Conservation (phyloP, 2,797 vertebrate genomes). For the Ctenopoma multispine region DNA sequence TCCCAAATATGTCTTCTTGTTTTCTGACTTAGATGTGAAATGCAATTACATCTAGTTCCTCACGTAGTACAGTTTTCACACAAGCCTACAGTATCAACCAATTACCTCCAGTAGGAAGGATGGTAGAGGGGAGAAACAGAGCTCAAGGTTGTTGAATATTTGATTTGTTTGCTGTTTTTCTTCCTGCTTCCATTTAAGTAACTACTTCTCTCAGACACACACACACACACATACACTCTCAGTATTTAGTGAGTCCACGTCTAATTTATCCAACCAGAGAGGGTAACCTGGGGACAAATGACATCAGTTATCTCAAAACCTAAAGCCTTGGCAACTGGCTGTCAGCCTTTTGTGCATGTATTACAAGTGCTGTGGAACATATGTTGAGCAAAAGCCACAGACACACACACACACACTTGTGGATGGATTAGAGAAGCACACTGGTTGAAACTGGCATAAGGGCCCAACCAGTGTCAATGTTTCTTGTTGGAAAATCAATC, state of each 20-base stretch:
- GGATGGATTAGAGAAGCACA: background rate
- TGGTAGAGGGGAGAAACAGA: slow-evolving; percentile 21
- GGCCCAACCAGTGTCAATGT: too few species aligned
- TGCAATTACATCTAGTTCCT: slow-evolving; percentile 43
- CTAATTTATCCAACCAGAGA: slow-evolving; percentile 45
- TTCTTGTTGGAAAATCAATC: slow-evolving; percentile 2
- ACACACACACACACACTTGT: background rate
- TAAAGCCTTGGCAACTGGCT: slow-evolving; percentile 27
- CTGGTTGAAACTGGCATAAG: background rate
- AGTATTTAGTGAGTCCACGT: slow-evolving; percentile 40
- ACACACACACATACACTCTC: slow-evolving; percentile 19
- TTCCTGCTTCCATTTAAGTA: slow-evolving; percentile 53
- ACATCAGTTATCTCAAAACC: slow-evolving; percentile 29
- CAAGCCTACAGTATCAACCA: slow-evolving; percentile 58
- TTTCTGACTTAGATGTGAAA: slow-evolving; percentile 49
- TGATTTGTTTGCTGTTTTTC: slow-evolving; percentile 68
- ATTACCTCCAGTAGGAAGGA: slow-evolving; percentile 58
- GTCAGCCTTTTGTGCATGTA: slow-evolving; percentile 17
- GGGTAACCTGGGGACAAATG: slow-evolving; percentile 43
- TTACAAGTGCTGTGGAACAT: slow-evolving; percentile 13
- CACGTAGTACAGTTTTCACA: slow-evolving; percentile 30
- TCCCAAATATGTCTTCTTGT: slow-evolving; percentile 39
- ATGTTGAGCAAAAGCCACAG: background rate
- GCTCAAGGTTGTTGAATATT: slow-evolving; percentile 74
- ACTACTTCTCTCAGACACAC: slow-evolving; percentile 15